Conservation (phyloP, 2,888 invertebrate species). For the Germaria angustata region DNA sequence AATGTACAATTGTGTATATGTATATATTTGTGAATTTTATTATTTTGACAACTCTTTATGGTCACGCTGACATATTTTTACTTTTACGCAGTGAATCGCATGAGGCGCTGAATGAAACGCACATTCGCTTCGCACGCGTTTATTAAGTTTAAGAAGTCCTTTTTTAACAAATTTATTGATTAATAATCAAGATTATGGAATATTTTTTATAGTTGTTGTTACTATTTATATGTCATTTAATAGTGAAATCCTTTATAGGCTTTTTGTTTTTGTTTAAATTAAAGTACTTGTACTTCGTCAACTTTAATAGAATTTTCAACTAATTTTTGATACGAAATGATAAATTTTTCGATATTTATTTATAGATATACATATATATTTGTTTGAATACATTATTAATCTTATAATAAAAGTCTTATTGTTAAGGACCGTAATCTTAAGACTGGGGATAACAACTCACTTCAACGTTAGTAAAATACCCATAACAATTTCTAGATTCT, state of each 20-base stretch:
- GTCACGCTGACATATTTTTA: conserved; percentile 47
- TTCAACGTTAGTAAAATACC: no score
- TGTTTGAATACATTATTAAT: no score
- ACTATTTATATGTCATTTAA: conserved; percentile 35
- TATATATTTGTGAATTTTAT: not conserved
- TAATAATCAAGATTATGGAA: conserved; percentile 42
- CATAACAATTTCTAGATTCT: no score
- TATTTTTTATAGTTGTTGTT: conserved; percentile 10
- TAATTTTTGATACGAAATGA: no score
- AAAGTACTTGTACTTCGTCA: not conserved
- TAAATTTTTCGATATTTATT: no score
- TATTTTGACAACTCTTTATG: conserved; percentile 44
- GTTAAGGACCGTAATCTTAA: not conserved
- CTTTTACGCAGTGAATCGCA: conserved; percentile 5
- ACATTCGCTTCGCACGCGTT: not conserved
- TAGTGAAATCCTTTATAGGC: conserved; percentile 3
- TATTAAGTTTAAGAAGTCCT: not conserved
- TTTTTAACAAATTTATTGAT: conserved; percentile 46
- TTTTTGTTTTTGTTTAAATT: not conserved
- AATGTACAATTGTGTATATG: conserved; percentile 20
- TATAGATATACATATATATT: no score
- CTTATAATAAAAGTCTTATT: no score
- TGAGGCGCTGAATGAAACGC: not conserved
- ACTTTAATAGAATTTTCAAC: no score
- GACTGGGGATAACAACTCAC: not conserved